These are phyloP conservation scores for Helogale parvula DNA, from an alignment of 2,113 vertebrate genomes.

Conservation along the genomic window DNA sequence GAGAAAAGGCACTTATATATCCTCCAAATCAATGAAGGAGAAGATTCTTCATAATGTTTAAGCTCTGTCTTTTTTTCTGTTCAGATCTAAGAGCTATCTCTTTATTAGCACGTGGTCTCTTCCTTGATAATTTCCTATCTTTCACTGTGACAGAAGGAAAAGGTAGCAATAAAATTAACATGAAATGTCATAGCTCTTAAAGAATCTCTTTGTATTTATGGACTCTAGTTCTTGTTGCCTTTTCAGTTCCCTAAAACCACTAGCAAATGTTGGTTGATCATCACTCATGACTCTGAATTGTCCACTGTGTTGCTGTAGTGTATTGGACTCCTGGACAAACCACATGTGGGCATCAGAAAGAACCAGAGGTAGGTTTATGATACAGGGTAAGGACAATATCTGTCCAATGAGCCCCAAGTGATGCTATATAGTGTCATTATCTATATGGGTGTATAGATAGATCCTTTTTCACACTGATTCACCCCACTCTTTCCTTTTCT, in stretches of 20 bases:
- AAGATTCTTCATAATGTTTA: background rate
- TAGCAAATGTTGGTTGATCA: background rate
- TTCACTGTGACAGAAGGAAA: background rate
- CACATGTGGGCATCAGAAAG: background rate
- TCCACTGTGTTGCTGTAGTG: background rate
- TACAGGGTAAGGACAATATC: background rate
- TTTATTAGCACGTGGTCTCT: background rate
- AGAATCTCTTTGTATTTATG: background rate
- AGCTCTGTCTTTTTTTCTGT: background rate
- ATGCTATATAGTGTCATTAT: background rate
- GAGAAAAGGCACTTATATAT: background rate
- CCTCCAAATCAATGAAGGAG: background rate
- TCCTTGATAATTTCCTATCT: background rate
- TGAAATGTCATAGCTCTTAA: background rate
- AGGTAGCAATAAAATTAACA: background rate
- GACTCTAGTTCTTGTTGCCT: background rate
- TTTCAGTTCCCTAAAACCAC: background rate
- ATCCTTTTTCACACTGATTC: background rate
- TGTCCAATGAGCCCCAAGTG: background rate
- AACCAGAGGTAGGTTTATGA: background rate
- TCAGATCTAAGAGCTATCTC: background rate
- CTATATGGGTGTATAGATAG: background rate
- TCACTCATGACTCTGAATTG: background rate
- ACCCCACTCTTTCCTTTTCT: background rate
- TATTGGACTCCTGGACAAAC: background rate